Evolutionary conservation across 2,113 vertebrate genomes (phyloP).

Genomic region (Parus major): DNA sequence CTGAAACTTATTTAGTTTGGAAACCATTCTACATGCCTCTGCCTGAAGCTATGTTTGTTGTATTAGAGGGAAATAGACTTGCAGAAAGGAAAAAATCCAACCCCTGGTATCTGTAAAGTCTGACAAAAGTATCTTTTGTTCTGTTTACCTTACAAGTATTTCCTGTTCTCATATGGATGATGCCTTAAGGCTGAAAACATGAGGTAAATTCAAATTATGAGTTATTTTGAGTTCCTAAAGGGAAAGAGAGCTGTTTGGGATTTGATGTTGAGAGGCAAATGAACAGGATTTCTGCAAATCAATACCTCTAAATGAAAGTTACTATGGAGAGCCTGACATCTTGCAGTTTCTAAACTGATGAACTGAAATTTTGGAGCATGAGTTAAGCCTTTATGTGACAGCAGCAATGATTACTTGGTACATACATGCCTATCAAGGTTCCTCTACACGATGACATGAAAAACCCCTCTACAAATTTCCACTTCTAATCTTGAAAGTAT

Average conservation of each 20-base stretch:
- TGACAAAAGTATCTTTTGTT: neutral
- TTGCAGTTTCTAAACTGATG: neutral
- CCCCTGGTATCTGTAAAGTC: neutral
- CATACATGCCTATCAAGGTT: neutral
- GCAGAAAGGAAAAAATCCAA: neutral
- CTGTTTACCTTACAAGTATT: neutral
- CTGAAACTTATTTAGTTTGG: neutral
- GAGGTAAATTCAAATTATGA: neutral
- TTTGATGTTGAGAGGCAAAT: neutral
- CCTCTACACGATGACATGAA: neutral
- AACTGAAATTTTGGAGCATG: neutral
- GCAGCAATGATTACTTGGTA: neutral
- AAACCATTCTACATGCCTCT: neutral
- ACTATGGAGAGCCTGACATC: neutral
- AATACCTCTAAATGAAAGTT: neutral
- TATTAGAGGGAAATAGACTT: neutral
- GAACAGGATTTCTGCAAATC: neutral
- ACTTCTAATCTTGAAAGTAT: neutral
- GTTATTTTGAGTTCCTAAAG: neutral
- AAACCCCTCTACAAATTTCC: neutral
- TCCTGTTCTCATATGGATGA: neutral
- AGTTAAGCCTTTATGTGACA: neutral
- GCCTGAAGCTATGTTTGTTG: neutral
- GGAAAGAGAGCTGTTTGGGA: neutral
- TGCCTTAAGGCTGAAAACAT: neutral